phyloP scores from a whole-genome alignment of 2,113 vertebrate species.

The Dryoscopus gambensis region DNA sequence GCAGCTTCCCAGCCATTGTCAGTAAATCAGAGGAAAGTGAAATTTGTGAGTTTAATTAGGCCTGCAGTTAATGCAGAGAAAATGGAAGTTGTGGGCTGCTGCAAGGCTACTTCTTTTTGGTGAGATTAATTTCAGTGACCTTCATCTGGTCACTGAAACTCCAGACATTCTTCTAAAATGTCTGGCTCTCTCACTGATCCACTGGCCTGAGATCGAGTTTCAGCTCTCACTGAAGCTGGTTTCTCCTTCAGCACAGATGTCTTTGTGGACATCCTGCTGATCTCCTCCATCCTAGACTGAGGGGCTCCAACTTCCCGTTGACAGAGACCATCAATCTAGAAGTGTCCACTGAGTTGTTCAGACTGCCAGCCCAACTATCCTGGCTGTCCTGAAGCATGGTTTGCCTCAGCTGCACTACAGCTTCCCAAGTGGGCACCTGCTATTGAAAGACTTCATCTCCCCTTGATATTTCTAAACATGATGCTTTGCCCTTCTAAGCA shows the following conservation, averaged over 20 bases:
- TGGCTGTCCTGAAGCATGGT: background rate
- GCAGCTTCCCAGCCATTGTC: background rate
- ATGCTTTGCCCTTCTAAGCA: slow-evolving; percentile 21
- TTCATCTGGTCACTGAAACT: background rate
- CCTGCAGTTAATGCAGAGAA: background rate
- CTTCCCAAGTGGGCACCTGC: background rate
- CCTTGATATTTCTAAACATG: background rate
- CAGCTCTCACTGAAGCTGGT: background rate
- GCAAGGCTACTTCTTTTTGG: background rate
- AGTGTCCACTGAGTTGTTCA: background rate
- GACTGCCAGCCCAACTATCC: background rate
- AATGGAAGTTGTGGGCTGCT: background rate
- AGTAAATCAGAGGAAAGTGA: background rate
- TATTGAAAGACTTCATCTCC: background rate
- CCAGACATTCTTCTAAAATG: background rate
- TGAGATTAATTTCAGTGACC: background rate
- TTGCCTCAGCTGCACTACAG: background rate
- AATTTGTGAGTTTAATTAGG: background rate
- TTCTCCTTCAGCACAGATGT: background rate
- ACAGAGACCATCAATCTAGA: background rate
- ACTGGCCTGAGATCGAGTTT: background rate
- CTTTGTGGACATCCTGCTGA: background rate
- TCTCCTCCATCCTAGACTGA: background rate
- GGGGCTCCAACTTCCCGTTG: background rate
- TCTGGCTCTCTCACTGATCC: background rate